A percentile compares a stretch with the other conserved stretches of the same genome.
Conservation (phyloP, 2,113 vertebrate genomes). For the Ammodramus savannarum region DNA sequence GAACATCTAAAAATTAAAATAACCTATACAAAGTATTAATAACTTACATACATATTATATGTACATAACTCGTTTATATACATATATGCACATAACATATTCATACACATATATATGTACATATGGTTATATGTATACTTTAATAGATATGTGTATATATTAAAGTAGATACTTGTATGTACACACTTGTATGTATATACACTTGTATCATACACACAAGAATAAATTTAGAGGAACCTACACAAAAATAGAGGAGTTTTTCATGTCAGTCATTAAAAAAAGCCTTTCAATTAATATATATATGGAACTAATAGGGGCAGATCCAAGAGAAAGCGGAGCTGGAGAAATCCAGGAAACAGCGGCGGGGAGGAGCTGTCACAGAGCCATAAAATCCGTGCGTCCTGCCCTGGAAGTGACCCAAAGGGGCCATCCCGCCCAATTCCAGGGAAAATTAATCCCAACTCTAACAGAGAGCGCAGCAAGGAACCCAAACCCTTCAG, state of each 20-base stretch:
- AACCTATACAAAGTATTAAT: not conserved
- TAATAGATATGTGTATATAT: not conserved
- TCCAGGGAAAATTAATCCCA: not conserved
- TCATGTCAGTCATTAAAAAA: too few species aligned
- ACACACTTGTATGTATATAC: too few species aligned
- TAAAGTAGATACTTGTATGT: not conserved
- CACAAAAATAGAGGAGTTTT: not conserved
- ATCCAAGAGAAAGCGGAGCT: not conserved
- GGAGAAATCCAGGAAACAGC: not conserved
- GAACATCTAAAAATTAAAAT: not conserved
- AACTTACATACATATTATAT: not conserved
- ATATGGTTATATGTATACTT: not conserved
- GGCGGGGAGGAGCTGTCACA: not conserved
- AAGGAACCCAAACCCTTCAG: not conserved
- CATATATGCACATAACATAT: too few species aligned
- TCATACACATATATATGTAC: too few species aligned
- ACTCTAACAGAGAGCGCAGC: not conserved
- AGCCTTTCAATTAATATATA: not conserved
- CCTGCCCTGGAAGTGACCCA: not conserved
- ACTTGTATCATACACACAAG: not conserved
- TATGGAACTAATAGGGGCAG: not conserved
- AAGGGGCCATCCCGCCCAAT: not conserved
- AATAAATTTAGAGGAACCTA: too few species aligned
- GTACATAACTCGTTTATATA: not conserved
- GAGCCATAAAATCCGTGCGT: accelerated